A percentile compares a stretch with the other conserved stretches of the same genome.
Evolutionary conservation across 1,140 invertebrate genomes (phyloP).

Genomic region (Brachionus asplanchnoidis): DNA sequence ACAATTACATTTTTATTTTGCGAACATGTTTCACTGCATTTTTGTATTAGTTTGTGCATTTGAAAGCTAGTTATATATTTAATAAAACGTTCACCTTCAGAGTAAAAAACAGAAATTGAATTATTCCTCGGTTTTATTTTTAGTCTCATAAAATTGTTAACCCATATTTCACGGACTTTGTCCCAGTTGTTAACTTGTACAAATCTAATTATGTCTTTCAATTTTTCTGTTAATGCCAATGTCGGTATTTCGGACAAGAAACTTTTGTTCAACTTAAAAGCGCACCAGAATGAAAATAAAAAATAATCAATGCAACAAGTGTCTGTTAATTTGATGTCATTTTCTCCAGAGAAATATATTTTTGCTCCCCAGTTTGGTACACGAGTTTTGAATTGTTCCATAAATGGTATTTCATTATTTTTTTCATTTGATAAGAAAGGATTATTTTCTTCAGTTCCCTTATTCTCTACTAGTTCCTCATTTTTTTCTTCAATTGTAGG

Average conservation of each 20-base stretch:
- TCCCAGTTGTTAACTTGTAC: neutral
- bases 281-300: no score
- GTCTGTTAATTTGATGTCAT: neutral
- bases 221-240: no score
- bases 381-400: neutral
- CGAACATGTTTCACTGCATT: neutral
- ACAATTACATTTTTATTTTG: neutral
- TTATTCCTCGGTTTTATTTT: neutral
- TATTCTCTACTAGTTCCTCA: neutral
- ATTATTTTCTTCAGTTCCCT: neutral
- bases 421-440: neutral
- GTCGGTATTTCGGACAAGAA: no score
- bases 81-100: neutral
- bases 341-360: neutral
- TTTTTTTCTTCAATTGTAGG: neutral
- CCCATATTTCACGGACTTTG: neutral
- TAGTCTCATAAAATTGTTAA: neutral
- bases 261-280: no score
- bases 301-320: neutral
- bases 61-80: neutral
- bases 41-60: neutral
- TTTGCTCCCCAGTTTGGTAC: neutral
- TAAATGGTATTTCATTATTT: neutral
- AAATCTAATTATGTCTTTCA: no score
- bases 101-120: neutral